These are phyloP conservation scores for Gerosis bhagava DNA, from an alignment of 2,888 invertebrate genomes.

Conservation along the genomic window DNA sequence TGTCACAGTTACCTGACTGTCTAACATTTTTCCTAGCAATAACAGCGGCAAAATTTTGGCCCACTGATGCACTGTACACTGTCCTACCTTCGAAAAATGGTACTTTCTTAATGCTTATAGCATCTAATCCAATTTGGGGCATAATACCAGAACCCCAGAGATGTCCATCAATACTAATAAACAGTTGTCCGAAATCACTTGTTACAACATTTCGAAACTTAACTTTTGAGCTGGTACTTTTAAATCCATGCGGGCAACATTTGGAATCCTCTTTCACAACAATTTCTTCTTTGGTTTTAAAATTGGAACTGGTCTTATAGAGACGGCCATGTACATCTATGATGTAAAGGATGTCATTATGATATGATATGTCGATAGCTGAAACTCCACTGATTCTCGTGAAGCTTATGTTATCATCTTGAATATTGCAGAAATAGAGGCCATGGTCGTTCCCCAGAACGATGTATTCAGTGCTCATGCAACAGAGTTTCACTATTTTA, in stretches of 20 bases:
- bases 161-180: conserved; percentile 85
- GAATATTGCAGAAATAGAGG: conserved; percentile 65
- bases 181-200: conserved; percentile 84
- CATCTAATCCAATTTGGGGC: conserved; percentile 85
- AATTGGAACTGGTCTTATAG: conserved; percentile 78
- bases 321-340: conserved; percentile 84
- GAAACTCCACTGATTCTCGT: conserved; percentile 75
- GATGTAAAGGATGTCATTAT: conserved; percentile 81
- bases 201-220: conserved; percentile 84
- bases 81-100: conserved; percentile 86
- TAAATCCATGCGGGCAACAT: conserved; percentile 85
- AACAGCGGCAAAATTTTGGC: conserved; percentile 89
- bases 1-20: conserved; percentile 77
- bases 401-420: conserved; percentile 63
- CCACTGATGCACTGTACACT: conserved; percentile 87
- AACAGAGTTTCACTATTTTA: conserved; percentile 72
- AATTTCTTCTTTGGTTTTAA: conserved; percentile 83
- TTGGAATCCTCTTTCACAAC: conserved; percentile 84
- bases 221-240: conserved; percentile 82
- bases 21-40: conserved; percentile 84
- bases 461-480: conserved; percentile 60
- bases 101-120: conserved; percentile 83
- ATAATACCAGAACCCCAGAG: conserved; percentile 87
- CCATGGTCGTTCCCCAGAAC: conserved; percentile 72
- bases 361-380: conserved; percentile 85